Conservation (phyloP, 2,888 invertebrate species). For the Dione vanillae region DNA sequence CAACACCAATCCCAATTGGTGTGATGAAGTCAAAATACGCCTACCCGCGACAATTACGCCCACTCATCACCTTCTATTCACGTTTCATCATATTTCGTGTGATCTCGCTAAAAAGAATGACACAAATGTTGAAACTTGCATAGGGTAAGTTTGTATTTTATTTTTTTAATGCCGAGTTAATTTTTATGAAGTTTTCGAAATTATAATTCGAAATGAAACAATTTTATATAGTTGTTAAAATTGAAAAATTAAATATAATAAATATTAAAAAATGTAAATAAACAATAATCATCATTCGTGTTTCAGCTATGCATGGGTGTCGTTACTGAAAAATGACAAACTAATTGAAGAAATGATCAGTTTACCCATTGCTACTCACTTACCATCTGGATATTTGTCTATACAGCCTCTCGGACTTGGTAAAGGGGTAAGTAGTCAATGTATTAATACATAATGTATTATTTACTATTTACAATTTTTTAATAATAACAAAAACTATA, state of each 20-base stretch:
- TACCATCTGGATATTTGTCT: constrained; percentile 95
- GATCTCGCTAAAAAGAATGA: constrained; percentile 92
- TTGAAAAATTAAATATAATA: neutral
- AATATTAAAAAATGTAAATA: neutral
- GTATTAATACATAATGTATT: too few relatives aligned
- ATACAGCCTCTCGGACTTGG: constrained; percentile 95
- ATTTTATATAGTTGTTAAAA: neutral
- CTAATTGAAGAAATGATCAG: constrained; percentile 92
- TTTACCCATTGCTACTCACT: constrained; percentile 93
- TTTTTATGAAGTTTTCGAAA: too few relatives aligned
- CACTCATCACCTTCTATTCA: constrained; percentile 96
- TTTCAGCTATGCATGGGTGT: constrained; percentile 93
- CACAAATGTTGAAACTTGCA: constrained; percentile 90
- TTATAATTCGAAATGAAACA: neutral
- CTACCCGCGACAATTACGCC: constrained; percentile 93
- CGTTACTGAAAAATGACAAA: constrained; percentile 92
- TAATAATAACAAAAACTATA: too few relatives aligned
- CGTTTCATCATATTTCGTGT: constrained; percentile 98
- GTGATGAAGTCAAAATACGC: constrained; percentile 96
- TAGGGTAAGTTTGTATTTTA: constrained; percentile 84
- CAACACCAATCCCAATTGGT: constrained; percentile 94
- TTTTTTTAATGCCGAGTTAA: neutral
- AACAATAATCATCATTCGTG: constrained; percentile 4
- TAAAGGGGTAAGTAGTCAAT: constrained; percentile 94
- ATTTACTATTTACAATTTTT: too few relatives aligned